Conservation (phyloP, 2,888 invertebrate genomes). For the Lasius platythorax region DNA sequence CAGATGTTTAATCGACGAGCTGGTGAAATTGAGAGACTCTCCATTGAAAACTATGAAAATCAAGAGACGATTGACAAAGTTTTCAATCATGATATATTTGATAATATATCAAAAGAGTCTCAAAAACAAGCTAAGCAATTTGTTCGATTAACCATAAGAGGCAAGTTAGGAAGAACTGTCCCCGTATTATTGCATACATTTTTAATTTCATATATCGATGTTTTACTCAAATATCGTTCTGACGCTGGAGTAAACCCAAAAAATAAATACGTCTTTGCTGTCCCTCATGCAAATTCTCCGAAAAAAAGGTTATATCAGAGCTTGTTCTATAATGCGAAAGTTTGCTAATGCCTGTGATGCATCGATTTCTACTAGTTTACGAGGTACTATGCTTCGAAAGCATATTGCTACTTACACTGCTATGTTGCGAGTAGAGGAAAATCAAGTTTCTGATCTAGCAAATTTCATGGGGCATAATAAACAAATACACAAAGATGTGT, state of each 20-base stretch:
- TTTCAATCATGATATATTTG: slow-evolving; percentile 58
- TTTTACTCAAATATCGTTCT: slow-evolving; percentile 58
- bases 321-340: slow-evolving; percentile 67
- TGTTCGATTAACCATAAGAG: slow-evolving; percentile 60
- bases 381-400: slow-evolving; percentile 71
- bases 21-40: slow-evolving; percentile 65
- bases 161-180: slow-evolving; percentile 65
- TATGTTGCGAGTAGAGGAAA: slow-evolving; percentile 68
- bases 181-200: slow-evolving; percentile 62
- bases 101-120: slow-evolving; percentile 57
- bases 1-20: slow-evolving; percentile 67
- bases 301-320: slow-evolving; percentile 60
- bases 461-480: slow-evolving; percentile 75
- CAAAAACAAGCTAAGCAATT: slow-evolving; percentile 53
- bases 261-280: slow-evolving; percentile 57
- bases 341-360: slow-evolving; percentile 72
- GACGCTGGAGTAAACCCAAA: slow-evolving; percentile 48
- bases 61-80: slow-evolving; percentile 55
- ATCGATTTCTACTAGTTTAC: slow-evolving; percentile 61
- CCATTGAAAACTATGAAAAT: slow-evolving; percentile 50
- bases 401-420: slow-evolving; percentile 74
- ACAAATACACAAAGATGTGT: slow-evolving; percentile 72
- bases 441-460: slow-evolving; percentile 67
- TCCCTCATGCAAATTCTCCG: slow-evolving; percentile 3
- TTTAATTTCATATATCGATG: slow-evolving; percentile 48